A percentile compares a stretch with the other conserved stretches of the same genome.
Conservation (phyloP, 1,140 invertebrate genomes). For the Antheraea pernyi region DNA sequence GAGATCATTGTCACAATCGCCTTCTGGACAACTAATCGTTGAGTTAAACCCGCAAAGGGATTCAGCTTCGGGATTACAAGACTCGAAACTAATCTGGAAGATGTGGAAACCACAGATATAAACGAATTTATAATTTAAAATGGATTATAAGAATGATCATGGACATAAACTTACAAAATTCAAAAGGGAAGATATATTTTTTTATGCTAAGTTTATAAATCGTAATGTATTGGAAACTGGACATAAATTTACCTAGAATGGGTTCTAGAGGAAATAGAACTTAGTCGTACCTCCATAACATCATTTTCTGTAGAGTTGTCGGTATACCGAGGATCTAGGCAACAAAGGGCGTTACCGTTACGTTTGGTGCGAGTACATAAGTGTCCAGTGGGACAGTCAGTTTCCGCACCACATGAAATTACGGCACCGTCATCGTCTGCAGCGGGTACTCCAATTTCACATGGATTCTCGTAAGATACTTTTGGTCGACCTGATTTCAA, state of each 20-base stretch:
- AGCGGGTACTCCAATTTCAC: slow-evolving; percentile 82
- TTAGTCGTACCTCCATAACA: slow-evolving; percentile 44
- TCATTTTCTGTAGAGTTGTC: slow-evolving; percentile 56
- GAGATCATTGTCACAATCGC: slow-evolving; percentile 56
- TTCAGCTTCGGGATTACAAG: slow-evolving; percentile 59
- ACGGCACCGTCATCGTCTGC: slow-evolving; percentile 84
- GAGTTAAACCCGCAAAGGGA: slow-evolving; percentile 62
- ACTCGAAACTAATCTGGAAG: slow-evolving; percentile 57
- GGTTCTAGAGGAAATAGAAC: background rate
- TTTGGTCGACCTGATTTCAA: slow-evolving; percentile 74
- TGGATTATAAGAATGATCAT: too few species aligned
- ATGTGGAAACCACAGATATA: background rate
- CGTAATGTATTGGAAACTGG: too few species aligned
- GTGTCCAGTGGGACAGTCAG: slow-evolving; percentile 51
- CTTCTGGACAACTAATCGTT: slow-evolving; percentile 60
- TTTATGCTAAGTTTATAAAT: too few species aligned
- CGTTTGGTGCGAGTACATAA: slow-evolving; percentile 38
- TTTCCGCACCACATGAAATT: slow-evolving; percentile 77
- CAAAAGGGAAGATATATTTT: too few species aligned
- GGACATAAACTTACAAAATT: too few species aligned
- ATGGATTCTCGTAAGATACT: slow-evolving; percentile 83
- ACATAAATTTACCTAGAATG: too few species aligned
- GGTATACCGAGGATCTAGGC: slow-evolving; percentile 41
- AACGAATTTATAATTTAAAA: too few species aligned
- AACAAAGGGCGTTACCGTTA: slow-evolving; percentile 51